Conservation (phyloP, 1,140 invertebrate species). For the Drosophila kanapiae region DNA sequence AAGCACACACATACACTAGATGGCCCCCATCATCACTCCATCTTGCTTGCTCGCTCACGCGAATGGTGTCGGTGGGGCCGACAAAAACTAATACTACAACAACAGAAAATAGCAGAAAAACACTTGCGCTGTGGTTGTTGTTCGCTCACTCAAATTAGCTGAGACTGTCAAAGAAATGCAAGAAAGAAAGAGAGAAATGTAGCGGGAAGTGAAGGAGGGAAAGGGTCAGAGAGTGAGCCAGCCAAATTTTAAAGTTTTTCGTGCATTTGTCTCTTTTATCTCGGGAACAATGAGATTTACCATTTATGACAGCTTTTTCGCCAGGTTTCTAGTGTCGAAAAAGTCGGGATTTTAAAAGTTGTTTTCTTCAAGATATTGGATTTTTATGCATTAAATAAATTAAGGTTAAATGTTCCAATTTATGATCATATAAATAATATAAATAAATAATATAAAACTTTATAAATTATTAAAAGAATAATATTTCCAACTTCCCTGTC, state of each 20-base stretch:
- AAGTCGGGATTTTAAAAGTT: not conserved
- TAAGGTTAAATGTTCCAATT: too few species aligned
- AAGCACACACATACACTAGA: not conserved
- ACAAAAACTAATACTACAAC: slow-evolving; percentile 2
- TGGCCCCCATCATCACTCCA: slow-evolving; percentile 23
- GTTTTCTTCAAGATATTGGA: too few species aligned
- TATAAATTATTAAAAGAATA: too few species aligned
- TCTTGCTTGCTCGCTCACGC: slow-evolving; percentile 9
- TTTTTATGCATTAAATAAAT: too few species aligned
- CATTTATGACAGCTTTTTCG: slow-evolving; percentile 24
- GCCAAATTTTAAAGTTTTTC: slow-evolving; percentile 26
- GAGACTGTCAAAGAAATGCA: slow-evolving; percentile 54
- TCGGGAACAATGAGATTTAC: slow-evolving; percentile 38
- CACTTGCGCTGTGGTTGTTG: slow-evolving; percentile 44
- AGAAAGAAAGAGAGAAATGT: too few species aligned
- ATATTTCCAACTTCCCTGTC: too few species aligned
- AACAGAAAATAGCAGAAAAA: slow-evolving; percentile 28
- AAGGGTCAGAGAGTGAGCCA: not conserved
- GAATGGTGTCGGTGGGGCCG: slow-evolving; percentile 6
- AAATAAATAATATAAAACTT: too few species aligned
- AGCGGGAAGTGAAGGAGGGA: too few species aligned
- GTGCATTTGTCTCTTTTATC: slow-evolving; percentile 41
- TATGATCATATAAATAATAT: too few species aligned
- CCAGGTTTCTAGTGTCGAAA: not conserved
- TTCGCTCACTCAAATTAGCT: slow-evolving; percentile 56